phyloP scores from a whole-genome alignment of 2,113 vertebrate genomes.

The Semnornis frantzii region DNA sequence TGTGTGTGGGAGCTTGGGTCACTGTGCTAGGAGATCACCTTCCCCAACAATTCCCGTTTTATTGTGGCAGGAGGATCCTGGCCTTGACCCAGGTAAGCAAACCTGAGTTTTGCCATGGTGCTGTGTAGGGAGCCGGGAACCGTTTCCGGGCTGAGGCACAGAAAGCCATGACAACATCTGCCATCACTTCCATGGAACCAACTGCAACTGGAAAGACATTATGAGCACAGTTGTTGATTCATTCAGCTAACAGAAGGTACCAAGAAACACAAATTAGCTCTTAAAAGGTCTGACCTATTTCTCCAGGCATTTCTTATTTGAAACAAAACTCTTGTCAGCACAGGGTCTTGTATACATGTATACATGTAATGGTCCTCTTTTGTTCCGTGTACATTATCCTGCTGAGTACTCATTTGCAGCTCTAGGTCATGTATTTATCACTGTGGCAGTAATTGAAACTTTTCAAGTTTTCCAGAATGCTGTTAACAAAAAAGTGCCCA shows the following conservation, averaged over 20 bases:
- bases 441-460: not conserved
- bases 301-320: not conserved
- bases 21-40: not conserved
- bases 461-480: not conserved
- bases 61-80: not conserved
- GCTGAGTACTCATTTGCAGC: not conserved
- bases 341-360: not conserved
- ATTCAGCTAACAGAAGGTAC: not conserved
- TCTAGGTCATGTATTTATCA: not conserved
- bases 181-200: not conserved
- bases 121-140: not conserved
- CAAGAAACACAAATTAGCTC: not conserved
- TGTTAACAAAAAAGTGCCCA: not conserved
- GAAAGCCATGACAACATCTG: not conserved
- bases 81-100: no score
- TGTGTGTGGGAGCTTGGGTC: not conserved
- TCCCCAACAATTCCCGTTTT: not conserved
- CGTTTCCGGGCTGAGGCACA: not conserved
- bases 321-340: not conserved
- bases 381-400: not conserved
- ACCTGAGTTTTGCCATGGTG: rapidly evolving
- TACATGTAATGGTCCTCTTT: not conserved
- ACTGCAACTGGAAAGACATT: not conserved
- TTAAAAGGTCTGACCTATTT: slow-evolving; percentile 19
- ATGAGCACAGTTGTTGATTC: not conserved